Evolutionary conservation across 2,888 invertebrate species (phyloP).

Genomic region (Dynastes tityus): DNA sequence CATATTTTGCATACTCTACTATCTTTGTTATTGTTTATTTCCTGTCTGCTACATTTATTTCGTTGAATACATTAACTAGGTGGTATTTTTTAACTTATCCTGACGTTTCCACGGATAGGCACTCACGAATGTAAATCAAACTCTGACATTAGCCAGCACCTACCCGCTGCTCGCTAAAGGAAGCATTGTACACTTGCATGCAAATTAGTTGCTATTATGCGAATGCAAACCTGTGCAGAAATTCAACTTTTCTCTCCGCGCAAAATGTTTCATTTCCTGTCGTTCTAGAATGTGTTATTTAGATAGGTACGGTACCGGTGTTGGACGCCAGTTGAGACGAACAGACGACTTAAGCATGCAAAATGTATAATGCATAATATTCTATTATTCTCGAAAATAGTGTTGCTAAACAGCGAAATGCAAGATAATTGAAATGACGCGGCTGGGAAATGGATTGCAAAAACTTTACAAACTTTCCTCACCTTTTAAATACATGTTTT

Average conservation of each 20-base stretch:
- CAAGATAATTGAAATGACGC: not conserved
- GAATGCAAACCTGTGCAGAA: conserved; percentile 37
- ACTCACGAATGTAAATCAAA: not conserved
- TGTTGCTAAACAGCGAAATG: not conserved
- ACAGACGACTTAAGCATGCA: conserved; percentile 3
- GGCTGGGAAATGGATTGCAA: too few species aligned
- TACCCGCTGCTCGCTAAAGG: conserved; percentile 9
- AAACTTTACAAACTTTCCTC: too few species aligned
- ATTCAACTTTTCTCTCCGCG: conserved; percentile 35
- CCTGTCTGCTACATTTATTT: conserved; percentile 7
- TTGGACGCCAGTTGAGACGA: conserved; percentile 9
- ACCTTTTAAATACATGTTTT: too few species aligned
- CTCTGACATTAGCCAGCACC: conserved; percentile 10
- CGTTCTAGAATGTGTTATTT: conserved; percentile 13
- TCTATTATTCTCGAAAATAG: conserved; percentile 44
- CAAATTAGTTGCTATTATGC: conserved; percentile 26
- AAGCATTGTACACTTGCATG: conserved; percentile 32
- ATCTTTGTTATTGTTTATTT: not conserved
- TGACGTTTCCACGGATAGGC: not conserved
- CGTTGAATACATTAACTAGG: not conserved
- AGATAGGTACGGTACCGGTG: not conserved
- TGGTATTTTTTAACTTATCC: conserved; percentile 10
- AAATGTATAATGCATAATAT: conserved; percentile 39
- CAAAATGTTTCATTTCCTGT: conserved; percentile 43
- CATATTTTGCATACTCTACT: not conserved